These are phyloP conservation scores for Dicaeum eximium DNA, from an alignment of 2,113 vertebrate genomes.

Conservation along the genomic window DNA sequence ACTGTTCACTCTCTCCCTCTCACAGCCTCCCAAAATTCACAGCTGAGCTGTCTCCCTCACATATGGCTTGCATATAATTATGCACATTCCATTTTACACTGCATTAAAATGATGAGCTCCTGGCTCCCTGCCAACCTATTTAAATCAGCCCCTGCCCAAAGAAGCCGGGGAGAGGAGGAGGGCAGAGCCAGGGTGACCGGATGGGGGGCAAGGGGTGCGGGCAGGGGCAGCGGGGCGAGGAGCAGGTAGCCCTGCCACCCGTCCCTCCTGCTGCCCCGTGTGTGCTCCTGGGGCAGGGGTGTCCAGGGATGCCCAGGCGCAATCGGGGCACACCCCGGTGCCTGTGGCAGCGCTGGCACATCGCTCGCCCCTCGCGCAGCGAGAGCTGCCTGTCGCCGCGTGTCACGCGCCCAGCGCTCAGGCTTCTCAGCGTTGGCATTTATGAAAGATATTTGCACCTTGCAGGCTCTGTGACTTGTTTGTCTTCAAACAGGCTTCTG, in stretches of 20 bases:
- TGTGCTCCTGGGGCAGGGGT: accelerated
- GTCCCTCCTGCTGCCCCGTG: not conserved
- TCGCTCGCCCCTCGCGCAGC: not conserved
- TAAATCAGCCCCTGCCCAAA: conserved; percentile 77
- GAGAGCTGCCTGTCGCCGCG: conserved; percentile 11
- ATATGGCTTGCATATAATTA: conserved; percentile 90
- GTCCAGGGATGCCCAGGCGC: not conserved
- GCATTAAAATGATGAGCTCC: conserved; percentile 87
- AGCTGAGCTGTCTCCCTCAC: conserved; percentile 83
- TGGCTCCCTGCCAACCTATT: conserved; percentile 90
- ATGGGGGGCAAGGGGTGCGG: not conserved
- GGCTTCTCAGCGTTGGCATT: not conserved
- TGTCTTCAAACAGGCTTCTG: conserved; percentile 36
- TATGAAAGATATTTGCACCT: conserved; percentile 28
- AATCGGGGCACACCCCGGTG: accelerated
- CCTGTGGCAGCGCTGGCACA: not conserved
- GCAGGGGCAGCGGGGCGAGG: not conserved
- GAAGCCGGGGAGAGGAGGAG: conserved; percentile 77
- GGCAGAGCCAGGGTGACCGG: conserved; percentile 53
- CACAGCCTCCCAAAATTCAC: conserved; percentile 76
- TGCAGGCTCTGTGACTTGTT: not conserved
- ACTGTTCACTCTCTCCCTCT: conserved; percentile 72
- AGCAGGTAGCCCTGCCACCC: not conserved
- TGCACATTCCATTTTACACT: conserved; percentile 91
- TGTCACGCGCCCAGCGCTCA: not conserved